These are phyloP conservation scores for Geotrupes spiniger DNA, from an alignment of 2,888 invertebrate species.

Conservation along the genomic window DNA sequence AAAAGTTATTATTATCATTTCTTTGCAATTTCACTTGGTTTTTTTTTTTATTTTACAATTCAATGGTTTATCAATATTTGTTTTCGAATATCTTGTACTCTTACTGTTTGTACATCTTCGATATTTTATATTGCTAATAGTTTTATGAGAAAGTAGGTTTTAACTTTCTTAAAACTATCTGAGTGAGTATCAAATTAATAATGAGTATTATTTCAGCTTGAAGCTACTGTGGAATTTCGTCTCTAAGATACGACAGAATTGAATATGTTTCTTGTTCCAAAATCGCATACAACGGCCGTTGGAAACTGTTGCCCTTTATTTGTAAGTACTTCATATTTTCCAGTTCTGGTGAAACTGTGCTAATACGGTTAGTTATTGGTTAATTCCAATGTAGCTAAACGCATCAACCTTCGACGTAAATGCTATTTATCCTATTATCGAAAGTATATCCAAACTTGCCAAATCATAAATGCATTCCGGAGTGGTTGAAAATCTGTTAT, in stretches of 20 bases:
- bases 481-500: slow-evolving; percentile 75
- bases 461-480: slow-evolving; percentile 73
- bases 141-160: slow-evolving; percentile 9
- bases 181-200: neutral
- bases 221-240: slow-evolving; percentile 64
- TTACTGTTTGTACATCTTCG: too few relatives aligned
- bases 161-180: neutral
- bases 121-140: too few relatives aligned
- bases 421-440: slow-evolving; percentile 67
- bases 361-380: slow-evolving; percentile 77
- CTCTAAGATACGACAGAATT: slow-evolving; percentile 78
- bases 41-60: too few relatives aligned
- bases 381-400: slow-evolving; percentile 68
- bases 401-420: slow-evolving; percentile 65
- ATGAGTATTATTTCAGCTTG: too few relatives aligned
- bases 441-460: slow-evolving; percentile 70
- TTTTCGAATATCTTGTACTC: too few relatives aligned
- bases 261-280: slow-evolving; percentile 81
- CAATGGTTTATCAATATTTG: too few relatives aligned
- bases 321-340: slow-evolving; percentile 77
- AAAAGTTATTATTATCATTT: too few relatives aligned
- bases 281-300: slow-evolving; percentile 85
- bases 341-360: slow-evolving; percentile 76
- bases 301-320: slow-evolving; percentile 83
- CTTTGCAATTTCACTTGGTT: too few relatives aligned